Percentiles rank a stretch among this genome's conserved stretches.
These are phyloP conservation scores for Mycteria americana DNA, from an alignment of 2,797 vertebrate species.

Conservation along the genomic window DNA sequence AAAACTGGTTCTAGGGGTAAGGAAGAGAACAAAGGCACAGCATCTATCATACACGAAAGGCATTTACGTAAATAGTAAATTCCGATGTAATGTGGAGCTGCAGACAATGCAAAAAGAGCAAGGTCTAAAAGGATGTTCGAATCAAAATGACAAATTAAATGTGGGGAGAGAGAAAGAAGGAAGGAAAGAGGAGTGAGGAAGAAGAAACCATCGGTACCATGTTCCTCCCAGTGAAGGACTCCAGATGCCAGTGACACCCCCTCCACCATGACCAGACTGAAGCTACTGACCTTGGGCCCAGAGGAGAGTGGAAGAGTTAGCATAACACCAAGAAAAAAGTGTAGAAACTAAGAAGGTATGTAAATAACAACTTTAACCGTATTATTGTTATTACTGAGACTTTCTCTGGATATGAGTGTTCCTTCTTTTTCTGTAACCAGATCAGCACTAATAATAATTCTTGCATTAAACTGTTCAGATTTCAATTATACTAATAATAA, in stretches of 20 bases:
- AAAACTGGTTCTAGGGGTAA: background rate
- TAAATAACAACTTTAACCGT: background rate
- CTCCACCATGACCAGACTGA: background rate
- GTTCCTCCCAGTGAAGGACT: background rate
- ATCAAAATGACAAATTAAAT: background rate
- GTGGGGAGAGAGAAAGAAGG: background rate
- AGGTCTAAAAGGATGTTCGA: background rate
- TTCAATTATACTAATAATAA: background rate
- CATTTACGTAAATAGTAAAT: background rate
- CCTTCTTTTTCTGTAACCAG: background rate
- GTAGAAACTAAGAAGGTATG: background rate
- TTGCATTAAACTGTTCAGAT: background rate
- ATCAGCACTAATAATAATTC: background rate
- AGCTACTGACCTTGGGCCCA: background rate
- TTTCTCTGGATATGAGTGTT: background rate
- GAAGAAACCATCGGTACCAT: fast-evolving
- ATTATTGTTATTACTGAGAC: background rate
- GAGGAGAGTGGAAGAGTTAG: background rate
- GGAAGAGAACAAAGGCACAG: background rate
- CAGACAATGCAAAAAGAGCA: background rate
- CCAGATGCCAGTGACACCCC: background rate
- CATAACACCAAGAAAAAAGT: background rate
- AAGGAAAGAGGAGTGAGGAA: background rate
- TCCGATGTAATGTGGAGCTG: background rate
- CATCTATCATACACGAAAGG: background rate